A percentile compares a stretch with the other conserved stretches of the same genome.
These are phyloP conservation scores for Oophaga sylvatica DNA, from an alignment of 2,797 vertebrate species.

Conservation along the genomic window DNA sequence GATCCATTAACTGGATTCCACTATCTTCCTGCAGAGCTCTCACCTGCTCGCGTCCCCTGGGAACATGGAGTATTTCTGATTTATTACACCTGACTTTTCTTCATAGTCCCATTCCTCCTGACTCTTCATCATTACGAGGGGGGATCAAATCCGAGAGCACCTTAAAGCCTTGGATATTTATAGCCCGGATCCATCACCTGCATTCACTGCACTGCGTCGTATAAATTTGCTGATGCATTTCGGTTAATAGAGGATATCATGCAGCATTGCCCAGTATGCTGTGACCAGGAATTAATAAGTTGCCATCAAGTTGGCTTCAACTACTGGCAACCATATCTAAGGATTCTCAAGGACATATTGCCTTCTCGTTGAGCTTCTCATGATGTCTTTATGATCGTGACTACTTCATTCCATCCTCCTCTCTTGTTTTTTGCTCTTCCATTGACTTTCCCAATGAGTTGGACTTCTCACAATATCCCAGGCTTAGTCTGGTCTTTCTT, in stretches of 20 bases:
- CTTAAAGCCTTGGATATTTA: neutral
- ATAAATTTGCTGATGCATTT: neutral
- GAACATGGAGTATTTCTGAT: constrained; percentile 23
- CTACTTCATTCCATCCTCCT: neutral
- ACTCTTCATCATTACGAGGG: constrained; percentile 6
- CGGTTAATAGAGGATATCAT: neutral
- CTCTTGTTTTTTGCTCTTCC: neutral
- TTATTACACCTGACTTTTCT: constrained; percentile 34
- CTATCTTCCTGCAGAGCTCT: constrained; percentile 22
- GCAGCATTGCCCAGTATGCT: neutral
- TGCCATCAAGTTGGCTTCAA: neutral
- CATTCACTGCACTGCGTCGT: neutral
- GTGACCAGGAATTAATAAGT: neutral
- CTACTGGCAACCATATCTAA: neutral
- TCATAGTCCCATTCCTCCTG: constrained; percentile 20
- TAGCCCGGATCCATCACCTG: neutral
- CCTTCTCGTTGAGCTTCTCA: neutral
- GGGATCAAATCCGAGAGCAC: constrained; percentile 12
- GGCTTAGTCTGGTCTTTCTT: neutral
- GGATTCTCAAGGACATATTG: neutral
- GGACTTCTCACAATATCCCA: neutral
- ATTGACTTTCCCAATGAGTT: neutral
- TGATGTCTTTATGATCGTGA: neutral
- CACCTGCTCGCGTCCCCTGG: constrained; percentile 19
- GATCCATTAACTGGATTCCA: constrained; percentile 38